Percentiles rank a stretch among this genome's conserved stretches.
Evolutionary conservation across 2,797 vertebrate genomes (phyloP).

Genomic region (Cirrhinus mrigala): DNA sequence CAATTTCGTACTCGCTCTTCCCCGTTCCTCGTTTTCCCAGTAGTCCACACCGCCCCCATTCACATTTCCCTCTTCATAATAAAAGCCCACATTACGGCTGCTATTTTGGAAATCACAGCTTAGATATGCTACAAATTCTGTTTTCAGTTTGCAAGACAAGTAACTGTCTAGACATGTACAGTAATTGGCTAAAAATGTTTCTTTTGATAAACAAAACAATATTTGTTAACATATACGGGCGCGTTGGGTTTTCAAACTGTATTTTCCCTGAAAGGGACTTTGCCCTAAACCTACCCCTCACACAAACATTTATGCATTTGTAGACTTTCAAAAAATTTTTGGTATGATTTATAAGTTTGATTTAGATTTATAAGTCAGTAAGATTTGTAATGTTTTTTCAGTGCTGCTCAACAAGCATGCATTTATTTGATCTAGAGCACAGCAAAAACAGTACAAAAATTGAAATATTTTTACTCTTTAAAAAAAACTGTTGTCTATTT

Average conservation of each 20-base stretch:
- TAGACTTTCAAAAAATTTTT: too few species aligned
- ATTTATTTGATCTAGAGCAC: too few species aligned
- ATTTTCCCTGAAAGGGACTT: not conserved
- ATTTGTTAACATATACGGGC: too few species aligned
- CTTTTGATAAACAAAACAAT: not conserved
- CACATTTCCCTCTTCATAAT: constrained; percentile 40
- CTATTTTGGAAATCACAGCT: not conserved
- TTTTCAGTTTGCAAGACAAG: not conserved
- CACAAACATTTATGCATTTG: not conserved
- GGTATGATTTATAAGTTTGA: too few species aligned
- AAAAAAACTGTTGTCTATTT: too few species aligned
- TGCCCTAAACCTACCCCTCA: not conserved
- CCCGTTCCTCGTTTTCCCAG: constrained; percentile 70
- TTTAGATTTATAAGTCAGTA: too few species aligned
- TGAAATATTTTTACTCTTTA: too few species aligned
- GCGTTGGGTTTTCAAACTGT: too few species aligned
- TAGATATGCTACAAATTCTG: not conserved
- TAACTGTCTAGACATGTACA: not conserved
- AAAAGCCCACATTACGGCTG: constrained; percentile 44
- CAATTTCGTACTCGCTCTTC: constrained; percentile 66
- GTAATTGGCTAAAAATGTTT: not conserved
- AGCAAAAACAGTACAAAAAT: too few species aligned
- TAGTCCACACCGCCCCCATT: constrained; percentile 67
- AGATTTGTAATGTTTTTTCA: too few species aligned
- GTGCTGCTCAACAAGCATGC: too few species aligned